Evolutionary conservation across 2,797 vertebrate species (phyloP).

Genomic region (Onychomys leucogaster): DNA sequence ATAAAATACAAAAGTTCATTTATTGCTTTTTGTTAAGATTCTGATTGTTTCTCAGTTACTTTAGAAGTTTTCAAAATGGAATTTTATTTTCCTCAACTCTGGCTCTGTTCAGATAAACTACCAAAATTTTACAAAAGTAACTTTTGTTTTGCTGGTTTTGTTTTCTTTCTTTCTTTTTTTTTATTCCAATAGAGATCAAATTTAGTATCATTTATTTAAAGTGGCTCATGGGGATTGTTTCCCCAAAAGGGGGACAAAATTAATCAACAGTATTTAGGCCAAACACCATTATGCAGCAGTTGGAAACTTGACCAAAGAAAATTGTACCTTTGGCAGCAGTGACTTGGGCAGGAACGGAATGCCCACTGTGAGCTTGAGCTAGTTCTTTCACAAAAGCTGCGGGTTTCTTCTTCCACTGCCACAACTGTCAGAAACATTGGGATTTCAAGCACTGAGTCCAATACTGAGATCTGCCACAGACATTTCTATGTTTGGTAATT

Average conservation of each 20-base stretch:
- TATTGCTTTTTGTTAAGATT: not conserved
- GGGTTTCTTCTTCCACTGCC: not conserved
- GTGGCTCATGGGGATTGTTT: not conserved
- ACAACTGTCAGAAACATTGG: not conserved
- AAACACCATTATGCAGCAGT: conserved; percentile 50
- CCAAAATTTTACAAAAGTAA: not conserved
- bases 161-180: not conserved
- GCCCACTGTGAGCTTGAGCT: conserved; percentile 16
- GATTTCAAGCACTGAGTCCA: conserved; percentile 44
- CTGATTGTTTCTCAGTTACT: not conserved
- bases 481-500: not conserved
- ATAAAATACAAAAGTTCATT: not conserved
- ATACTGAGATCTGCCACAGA: not conserved
- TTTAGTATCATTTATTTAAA: conserved; percentile 51
- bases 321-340: not conserved
- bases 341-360: conserved; percentile 22
- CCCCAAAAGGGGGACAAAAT: conserved; percentile 33
- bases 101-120: not conserved
- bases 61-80: conserved; percentile 28
- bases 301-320: conserved; percentile 31
- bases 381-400: conserved; percentile 20
- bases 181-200: conserved; percentile 9
- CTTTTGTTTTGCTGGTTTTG: not conserved
- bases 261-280: conserved; percentile 55
- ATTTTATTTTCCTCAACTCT: not conserved